These are phyloP conservation scores for Arctocebus calabarensis DNA, from an alignment of 2,797 vertebrate species.

Conservation along the genomic window DNA sequence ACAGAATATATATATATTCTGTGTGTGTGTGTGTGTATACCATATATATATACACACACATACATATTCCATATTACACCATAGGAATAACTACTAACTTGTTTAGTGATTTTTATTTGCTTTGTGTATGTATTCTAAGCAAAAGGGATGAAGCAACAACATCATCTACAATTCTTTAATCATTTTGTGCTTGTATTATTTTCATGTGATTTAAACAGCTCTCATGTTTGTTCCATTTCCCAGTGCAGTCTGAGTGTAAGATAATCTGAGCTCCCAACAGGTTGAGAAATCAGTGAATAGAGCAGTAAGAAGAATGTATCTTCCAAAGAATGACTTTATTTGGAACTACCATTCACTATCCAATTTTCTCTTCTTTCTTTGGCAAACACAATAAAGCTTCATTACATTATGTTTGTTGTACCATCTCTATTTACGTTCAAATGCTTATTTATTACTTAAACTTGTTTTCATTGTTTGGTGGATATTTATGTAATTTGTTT, in stretches of 20 bases:
- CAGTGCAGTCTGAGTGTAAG: background rate
- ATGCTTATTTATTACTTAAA: background rate
- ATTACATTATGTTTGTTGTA: background rate
- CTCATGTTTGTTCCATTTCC: background rate
- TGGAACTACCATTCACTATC: background rate
- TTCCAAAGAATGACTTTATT: too few relatives aligned
- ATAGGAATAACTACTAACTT: too few relatives aligned
- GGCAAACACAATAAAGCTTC: conserved; percentile 7
- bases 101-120: background rate
- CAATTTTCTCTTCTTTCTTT: background rate
- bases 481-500: background rate
- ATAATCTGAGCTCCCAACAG: background rate
- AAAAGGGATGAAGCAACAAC: background rate
- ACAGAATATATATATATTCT: background rate
- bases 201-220: background rate
- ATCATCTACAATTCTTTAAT: conserved; percentile 26
- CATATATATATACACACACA: too few relatives aligned
- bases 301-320: background rate
- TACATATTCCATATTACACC: too few relatives aligned
- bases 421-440: background rate
- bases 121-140: background rate
- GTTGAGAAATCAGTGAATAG: background rate
- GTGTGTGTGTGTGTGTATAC: too few relatives aligned
- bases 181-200: background rate
- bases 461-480: background rate